Evolutionary conservation across 2,113 vertebrate genomes (phyloP).

Genomic region (Eubucco bourcierii): DNA sequence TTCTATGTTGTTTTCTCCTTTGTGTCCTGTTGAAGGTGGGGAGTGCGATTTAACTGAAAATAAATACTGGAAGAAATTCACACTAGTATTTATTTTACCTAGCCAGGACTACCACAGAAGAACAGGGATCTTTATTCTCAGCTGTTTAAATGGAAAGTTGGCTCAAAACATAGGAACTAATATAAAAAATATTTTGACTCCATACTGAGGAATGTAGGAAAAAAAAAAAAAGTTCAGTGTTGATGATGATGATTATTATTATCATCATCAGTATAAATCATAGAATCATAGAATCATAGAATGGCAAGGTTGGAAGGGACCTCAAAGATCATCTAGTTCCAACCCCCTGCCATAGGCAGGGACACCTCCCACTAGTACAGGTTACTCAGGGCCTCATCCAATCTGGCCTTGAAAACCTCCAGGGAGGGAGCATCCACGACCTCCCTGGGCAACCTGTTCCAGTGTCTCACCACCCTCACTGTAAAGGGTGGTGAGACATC

Average conservation of each 20-base stretch:
- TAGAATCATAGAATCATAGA: no score
- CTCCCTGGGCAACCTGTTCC: no score
- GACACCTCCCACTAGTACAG: no score
- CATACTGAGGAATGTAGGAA: neutral
- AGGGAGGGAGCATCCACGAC: no score
- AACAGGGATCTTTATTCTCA: neutral
- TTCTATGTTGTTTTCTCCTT: neutral
- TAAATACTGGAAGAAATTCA: neutral
- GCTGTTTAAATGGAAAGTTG: neutral
- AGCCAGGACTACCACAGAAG: neutral
- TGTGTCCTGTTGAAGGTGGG: accelerated
- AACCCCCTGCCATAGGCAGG: no score
- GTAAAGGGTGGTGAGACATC: no score
- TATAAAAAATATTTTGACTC: neutral
- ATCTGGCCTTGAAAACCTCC: no score
- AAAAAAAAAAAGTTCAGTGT: neutral
- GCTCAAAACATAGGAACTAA: neutral
- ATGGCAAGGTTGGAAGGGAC: no score
- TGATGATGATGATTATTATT: no score
- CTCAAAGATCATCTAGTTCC: no score
- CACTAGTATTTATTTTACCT: neutral
- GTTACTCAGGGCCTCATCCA: no score
- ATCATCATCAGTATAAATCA: neutral
- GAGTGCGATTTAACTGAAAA: neutral
- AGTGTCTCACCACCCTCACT: no score